A percentile compares a stretch with the other conserved stretches of the same genome.
These are phyloP conservation scores for Copidosoma aretas DNA, from an alignment of 2,888 invertebrate species.

Conservation along the genomic window DNA sequence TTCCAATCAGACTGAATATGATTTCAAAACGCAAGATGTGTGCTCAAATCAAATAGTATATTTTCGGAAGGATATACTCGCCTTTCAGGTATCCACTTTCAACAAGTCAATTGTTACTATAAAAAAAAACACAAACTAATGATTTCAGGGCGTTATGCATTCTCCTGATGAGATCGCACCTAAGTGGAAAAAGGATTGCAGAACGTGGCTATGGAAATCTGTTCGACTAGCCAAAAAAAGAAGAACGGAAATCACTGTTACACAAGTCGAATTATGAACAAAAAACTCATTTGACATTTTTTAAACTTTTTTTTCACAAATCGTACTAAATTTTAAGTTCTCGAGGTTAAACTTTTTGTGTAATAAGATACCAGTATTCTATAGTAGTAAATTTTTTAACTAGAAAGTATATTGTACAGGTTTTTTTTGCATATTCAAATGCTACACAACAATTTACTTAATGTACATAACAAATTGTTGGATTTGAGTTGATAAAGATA, in stretches of 20 bases:
- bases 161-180: conserved; percentile 69
- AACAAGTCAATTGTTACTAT: conserved; percentile 7
- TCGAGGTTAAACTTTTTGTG: conserved; percentile 16
- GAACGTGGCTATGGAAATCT: conserved; percentile 72
- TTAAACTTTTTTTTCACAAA: conserved; percentile 9
- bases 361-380: not conserved
- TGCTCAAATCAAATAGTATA: conserved; percentile 50
- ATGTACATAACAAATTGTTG: conserved; percentile 12
- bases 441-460: conserved; percentile 13
- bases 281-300: conserved; percentile 11
- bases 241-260: not conserved
- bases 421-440: conserved; percentile 6
- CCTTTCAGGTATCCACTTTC: conserved; percentile 52
- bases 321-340: conserved; percentile 6
- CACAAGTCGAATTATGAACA: conserved; percentile 9
- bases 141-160: conserved; percentile 67
- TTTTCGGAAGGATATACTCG: conserved; percentile 54
- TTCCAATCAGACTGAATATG: conserved; percentile 30
- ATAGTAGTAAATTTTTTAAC: conserved; percentile 20
- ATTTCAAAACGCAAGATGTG: conserved; percentile 51
- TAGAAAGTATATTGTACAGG: conserved; percentile 14
- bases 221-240: conserved; percentile 45
- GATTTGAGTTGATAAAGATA: conserved; percentile 16
- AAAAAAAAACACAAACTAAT: not conserved
- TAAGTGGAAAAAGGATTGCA: conserved; percentile 75